These are phyloP conservation scores for Anser brachyrhynchus DNA, from an alignment of 2,113 vertebrate genomes.

Conservation along the genomic window DNA sequence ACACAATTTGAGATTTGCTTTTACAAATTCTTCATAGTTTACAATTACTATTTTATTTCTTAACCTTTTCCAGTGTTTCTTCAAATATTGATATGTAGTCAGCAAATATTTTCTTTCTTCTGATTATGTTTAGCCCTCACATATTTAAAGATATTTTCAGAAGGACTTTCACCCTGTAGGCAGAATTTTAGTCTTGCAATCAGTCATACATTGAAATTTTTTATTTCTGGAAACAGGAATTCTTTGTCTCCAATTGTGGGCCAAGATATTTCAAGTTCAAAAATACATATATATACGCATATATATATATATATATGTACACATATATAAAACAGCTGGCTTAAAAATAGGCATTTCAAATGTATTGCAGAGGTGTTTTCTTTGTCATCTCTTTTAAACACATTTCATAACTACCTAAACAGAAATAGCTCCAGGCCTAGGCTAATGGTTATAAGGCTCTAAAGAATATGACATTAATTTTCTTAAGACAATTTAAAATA, in stretches of 20 bases:
- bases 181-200: not conserved
- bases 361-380: not conserved
- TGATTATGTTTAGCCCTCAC: not conserved
- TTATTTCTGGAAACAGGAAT: not conserved
- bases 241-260: not conserved
- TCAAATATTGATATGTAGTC: not conserved
- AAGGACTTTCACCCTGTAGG: not conserved
- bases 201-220: not conserved
- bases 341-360: not conserved
- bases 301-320: no score
- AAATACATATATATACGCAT: not conserved
- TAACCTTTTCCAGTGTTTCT: not conserved
- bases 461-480: not conserved
- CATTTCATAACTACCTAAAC: not conserved
- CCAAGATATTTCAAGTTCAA: not conserved
- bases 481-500: not conserved
- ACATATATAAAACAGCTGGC: no score
- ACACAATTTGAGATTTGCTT: not conserved
- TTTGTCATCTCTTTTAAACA: not conserved
- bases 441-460: not conserved
- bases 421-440: not conserved
- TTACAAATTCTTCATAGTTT: not conserved
- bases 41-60: not conserved
- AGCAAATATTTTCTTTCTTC: not conserved
- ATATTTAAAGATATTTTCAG: not conserved